phyloP scores from a whole-genome alignment of 1,140 invertebrate species.

The Drosophila kohkoa region DNA sequence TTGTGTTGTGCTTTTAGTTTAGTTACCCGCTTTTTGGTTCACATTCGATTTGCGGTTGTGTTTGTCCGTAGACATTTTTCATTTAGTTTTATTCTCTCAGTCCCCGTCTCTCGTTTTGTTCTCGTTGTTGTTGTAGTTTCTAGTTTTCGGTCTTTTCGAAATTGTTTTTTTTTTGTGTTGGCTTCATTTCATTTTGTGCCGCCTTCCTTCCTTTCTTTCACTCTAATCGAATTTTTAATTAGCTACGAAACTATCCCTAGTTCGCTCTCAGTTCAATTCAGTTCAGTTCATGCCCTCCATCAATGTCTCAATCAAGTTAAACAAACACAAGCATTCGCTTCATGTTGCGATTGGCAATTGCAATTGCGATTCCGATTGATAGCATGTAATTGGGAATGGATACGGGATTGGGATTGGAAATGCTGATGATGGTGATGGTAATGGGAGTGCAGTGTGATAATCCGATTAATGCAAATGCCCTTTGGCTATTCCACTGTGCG shows the following conservation, averaged over 20 bases:
- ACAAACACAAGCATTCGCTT: constrained; percentile 15
- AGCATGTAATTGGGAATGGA: constrained; percentile 6
- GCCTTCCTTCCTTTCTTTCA: constrained; percentile 20
- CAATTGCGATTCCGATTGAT: constrained; percentile 9
- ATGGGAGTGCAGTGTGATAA: constrained; percentile 51
- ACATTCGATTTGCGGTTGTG: constrained; percentile 33
- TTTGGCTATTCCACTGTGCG: not conserved
- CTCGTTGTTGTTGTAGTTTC: constrained; percentile 47
- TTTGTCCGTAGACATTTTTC: constrained; percentile 13
- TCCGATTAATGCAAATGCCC: constrained; percentile 62
- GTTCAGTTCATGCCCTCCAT: constrained; percentile 15
- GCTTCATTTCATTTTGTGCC: constrained; percentile 22
- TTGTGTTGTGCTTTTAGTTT: constrained; percentile 40
- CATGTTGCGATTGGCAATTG: constrained; percentile 14
- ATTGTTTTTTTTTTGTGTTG: not conserved
- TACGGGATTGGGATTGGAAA: not conserved
- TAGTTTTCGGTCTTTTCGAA: constrained; percentile 17
- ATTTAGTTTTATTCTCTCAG: constrained; percentile 54
- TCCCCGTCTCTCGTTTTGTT: constrained; percentile 16
- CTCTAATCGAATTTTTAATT: constrained; percentile 69
- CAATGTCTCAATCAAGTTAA: constrained; percentile 67
- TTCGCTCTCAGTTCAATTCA: not conserved
- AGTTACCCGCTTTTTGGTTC: constrained; percentile 46
- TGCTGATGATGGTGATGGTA: too few species aligned
- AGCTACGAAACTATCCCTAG: constrained; percentile 32